These are phyloP conservation scores for Antechinus stuartii DNA, from an alignment of 2,113 vertebrate genomes.

Conservation along the genomic window DNA sequence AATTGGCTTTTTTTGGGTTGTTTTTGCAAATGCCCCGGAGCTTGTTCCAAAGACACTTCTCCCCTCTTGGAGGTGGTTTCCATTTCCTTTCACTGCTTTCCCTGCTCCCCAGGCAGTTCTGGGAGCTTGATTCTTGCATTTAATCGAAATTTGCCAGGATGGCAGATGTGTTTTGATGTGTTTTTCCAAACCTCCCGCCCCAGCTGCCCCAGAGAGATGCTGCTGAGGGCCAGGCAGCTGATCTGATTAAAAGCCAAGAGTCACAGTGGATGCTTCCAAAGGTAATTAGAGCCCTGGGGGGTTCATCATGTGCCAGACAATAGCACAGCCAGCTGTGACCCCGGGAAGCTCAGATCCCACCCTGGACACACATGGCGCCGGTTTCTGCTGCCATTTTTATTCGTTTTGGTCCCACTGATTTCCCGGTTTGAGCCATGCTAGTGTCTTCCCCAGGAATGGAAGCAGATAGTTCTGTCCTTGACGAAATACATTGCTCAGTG, in stretches of 20 bases:
- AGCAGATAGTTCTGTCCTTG: background rate
- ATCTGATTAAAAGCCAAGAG: background rate
- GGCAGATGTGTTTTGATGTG: slow-evolving; percentile 18
- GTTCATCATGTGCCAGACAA: background rate
- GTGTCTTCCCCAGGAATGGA: background rate
- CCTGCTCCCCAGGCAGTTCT: background rate
- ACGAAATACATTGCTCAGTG: background rate
- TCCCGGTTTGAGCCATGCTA: background rate
- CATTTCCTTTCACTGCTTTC: accelerated
- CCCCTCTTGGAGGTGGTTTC: background rate
- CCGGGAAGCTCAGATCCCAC: background rate
- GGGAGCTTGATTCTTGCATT: background rate
- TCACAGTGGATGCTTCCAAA: slow-evolving; percentile 5
- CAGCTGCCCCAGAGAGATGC: background rate
- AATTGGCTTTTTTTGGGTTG: background rate
- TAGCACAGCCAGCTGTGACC: background rate
- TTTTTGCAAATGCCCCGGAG: background rate
- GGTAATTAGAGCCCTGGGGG: background rate
- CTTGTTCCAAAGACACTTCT: background rate
- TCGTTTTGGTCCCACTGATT: background rate
- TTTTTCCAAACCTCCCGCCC: background rate
- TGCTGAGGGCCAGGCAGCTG: background rate
- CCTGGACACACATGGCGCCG: accelerated
- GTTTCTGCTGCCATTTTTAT: background rate
- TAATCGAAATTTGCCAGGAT: background rate